Evolutionary conservation across 2,888 invertebrate species (phyloP).

Genomic region (Cetonia aurata): DNA sequence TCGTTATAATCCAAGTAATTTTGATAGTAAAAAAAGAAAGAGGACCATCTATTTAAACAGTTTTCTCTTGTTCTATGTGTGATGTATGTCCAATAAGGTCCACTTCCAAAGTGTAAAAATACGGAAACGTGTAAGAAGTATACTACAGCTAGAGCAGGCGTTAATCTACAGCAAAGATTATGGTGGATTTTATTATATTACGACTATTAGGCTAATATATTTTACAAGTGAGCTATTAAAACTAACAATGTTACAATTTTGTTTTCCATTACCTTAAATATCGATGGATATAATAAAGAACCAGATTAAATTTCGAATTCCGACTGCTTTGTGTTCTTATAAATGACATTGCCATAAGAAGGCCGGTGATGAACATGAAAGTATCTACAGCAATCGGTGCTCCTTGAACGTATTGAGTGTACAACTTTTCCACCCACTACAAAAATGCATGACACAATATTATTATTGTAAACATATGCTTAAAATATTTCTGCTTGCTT

Average conservation of each 20-base stretch:
- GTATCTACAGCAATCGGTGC: constrained; percentile 74
- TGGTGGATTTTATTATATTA: not conserved
- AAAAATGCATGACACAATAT: constrained; percentile 50
- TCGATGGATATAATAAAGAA: constrained; percentile 57
- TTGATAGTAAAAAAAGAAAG: constrained; percentile 49
- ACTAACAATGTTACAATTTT: not conserved
- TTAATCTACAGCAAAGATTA: constrained; percentile 60
- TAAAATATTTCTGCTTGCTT: no score
- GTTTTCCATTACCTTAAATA: constrained; percentile 60
- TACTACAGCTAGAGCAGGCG: constrained; percentile 55
- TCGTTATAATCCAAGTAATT: constrained; percentile 49
- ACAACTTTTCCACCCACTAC: constrained; percentile 60
- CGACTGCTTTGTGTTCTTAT: constrained; percentile 39
- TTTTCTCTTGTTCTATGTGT: constrained; percentile 38
- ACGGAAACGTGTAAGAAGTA: constrained; percentile 49
- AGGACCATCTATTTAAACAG: constrained; percentile 51
- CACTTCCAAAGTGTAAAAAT: constrained; percentile 47
- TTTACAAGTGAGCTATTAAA: not conserved
- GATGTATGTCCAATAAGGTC: constrained; percentile 49
- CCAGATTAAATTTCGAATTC: constrained; percentile 42
- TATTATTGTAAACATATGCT: not conserved
- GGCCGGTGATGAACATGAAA: constrained; percentile 75
- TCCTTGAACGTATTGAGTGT: constrained; percentile 59
- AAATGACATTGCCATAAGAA: constrained; percentile 68
- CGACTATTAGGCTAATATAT: no score